Base-by-base conservation (phyloP, 2,797 vertebrate species). In the Myotis vivesi region DNA sequence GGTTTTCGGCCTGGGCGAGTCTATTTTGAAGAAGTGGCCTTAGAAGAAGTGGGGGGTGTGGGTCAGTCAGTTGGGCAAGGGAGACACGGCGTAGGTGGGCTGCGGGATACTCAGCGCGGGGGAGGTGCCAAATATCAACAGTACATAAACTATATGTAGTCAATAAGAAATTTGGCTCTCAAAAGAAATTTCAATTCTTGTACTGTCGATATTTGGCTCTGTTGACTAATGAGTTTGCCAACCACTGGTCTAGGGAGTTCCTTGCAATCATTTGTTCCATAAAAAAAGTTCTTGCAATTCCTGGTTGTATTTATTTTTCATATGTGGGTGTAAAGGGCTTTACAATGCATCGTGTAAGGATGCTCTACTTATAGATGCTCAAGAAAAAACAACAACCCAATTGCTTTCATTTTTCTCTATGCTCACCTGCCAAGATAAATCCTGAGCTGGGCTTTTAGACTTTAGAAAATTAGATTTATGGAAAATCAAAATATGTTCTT, bases 401-500 rank as follows among this genome's bases (percentile, higher is more conserved):
- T 87, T 57, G 19, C 41, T 91, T 91, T 86, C 30, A 36, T 59
- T 89, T 93, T 94, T 84, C 36, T 84, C 25, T 73, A 3, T 46
- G 19, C 1, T 79, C 7, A 51, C 13, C 51, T 86, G n/a, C 53
- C 73, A 91, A 87, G 66, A 91, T 92, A 95, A 93, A 88, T 22
- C 72, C 66, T 85, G 16, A 90, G 68, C 41, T 66, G 36, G 30
- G 30, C 6, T 72, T 94, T 95, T 71, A 75, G 19, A 77, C n/a
- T 73, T 95, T 41, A 87, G 44, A 84, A 85, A 44, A 41, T 92
- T 72, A 80, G 75, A 59, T 87, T 86, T 91, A 95, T 76, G 51
- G 49, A 87, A 95, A 91, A 80, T 82, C 87, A 57, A 88, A 92
- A 83, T 87, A 95, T 71, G 15, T 76, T 87, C 22, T 6, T 72